A percentile compares a stretch with the other conserved stretches of the same genome.
phyloP scores from a whole-genome alignment of 2,797 vertebrate species.

The Synanceia verrucosa region DNA sequence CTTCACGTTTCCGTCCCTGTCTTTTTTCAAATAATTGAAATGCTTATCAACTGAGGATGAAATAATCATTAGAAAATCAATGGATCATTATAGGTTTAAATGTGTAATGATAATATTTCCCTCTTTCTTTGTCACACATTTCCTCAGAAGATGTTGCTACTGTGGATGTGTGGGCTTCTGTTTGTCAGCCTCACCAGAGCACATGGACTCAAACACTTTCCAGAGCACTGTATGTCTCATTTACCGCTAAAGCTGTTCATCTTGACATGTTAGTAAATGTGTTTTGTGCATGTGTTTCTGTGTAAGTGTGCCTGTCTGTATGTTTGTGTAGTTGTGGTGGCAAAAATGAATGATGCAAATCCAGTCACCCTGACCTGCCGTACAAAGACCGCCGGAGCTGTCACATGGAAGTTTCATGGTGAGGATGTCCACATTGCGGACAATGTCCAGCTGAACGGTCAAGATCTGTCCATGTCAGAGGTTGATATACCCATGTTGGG shows the following conservation, averaged over 20 bases:
- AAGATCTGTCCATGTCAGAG: neutral
- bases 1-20: neutral
- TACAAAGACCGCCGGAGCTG: rapidly evolving
- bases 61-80: neutral
- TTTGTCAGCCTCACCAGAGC: slow-evolving; percentile 34
- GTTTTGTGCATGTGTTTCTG: neutral
- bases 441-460: rapidly evolving
- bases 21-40: neutral
- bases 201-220: slow-evolving; percentile 51
- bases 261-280: neutral
- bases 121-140: slow-evolving; percentile 14
- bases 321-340: slow-evolving; percentile 56
- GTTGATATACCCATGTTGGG: slow-evolving; percentile 47
- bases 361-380: slow-evolving; percentile 61
- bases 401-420: slow-evolving; percentile 60
- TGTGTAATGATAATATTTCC: neutral
- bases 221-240: slow-evolving; percentile 60
- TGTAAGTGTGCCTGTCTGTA: neutral
- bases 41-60: neutral
- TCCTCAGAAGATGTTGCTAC: slow-evolving; percentile 30
- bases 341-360: rapidly evolving
- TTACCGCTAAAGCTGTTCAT: neutral
- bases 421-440: rapidly evolving
- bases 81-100: neutral
- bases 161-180: slow-evolving; percentile 55